phyloP scores from a whole-genome alignment of 2,888 invertebrate genomes.

The Ptilodon capucinus region DNA sequence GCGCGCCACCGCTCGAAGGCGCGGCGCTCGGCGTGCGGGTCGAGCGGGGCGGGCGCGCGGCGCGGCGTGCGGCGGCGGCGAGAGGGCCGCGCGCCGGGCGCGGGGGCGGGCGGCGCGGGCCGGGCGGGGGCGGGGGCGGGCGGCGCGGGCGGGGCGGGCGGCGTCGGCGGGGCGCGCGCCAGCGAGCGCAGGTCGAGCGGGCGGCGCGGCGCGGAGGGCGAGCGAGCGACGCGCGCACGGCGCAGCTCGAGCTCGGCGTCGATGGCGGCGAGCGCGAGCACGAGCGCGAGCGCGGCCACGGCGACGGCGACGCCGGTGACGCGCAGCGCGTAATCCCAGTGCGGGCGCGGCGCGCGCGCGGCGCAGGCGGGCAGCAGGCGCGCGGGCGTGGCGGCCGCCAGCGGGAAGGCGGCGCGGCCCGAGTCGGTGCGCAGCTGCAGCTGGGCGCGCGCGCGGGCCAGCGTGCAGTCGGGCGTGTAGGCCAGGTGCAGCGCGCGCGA shows the following conservation, averaged over 20 bases:
- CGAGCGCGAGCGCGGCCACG: constrained; percentile 51
- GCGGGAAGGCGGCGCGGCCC: constrained; percentile 42
- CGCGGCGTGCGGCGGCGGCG: constrained; percentile 39
- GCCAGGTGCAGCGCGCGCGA: constrained; percentile 52
- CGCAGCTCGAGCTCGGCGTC: constrained; percentile 43
- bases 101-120: constrained; percentile 31
- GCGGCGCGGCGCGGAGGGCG: constrained; percentile 80
- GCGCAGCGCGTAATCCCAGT: constrained; percentile 44
- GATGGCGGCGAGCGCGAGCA: constrained; percentile 51
- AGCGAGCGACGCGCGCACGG: constrained; percentile 63
- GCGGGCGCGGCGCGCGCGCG: constrained; percentile 58
- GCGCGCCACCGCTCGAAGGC: constrained; percentile 70
- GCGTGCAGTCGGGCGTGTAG: constrained; percentile 62
- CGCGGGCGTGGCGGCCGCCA: constrained; percentile 47
- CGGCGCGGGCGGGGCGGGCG: constrained; percentile 22
- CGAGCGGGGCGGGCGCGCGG: constrained; percentile 32
- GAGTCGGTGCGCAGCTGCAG: constrained; percentile 44
- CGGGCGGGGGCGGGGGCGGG: constrained; percentile 23
- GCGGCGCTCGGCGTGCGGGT: constrained; percentile 56
- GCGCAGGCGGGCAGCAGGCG: constrained; percentile 46
- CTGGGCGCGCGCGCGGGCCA: constrained; percentile 46
- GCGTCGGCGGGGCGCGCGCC: constrained; percentile 26
- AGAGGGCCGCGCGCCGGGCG: constrained; percentile 22
- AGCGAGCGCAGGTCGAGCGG: constrained; percentile 40
- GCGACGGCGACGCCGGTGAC: constrained; percentile 45